phyloP scores from a whole-genome alignment of 2,113 vertebrate species.

The Phoxinus phoxinus region DNA sequence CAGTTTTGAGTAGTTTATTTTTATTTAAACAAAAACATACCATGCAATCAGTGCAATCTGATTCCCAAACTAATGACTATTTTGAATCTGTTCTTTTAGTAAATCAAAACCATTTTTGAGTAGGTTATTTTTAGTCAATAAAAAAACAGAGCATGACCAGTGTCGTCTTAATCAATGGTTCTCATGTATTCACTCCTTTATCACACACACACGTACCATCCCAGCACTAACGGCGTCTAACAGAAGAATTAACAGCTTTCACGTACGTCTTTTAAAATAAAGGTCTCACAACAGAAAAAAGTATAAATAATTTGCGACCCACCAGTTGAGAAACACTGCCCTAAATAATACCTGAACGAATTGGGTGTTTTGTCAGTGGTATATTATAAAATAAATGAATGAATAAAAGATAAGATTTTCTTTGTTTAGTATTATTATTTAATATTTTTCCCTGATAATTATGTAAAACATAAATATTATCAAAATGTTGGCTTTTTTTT shows the following conservation, averaged over 20 bases:
- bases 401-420: not conserved
- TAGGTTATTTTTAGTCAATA: not conserved
- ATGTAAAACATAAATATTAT: not conserved
- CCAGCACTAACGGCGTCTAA: no score
- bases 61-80: not conserved
- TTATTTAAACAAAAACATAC: not conserved
- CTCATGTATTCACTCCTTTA: no score
- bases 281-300: no score
- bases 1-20: not conserved
- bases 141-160: no score
- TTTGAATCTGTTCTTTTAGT: not conserved
- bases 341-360: no score
- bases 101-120: not conserved
- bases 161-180: no score
- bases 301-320: no score
- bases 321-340: no score
- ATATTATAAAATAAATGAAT: not conserved
- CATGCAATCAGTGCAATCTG: not conserved
- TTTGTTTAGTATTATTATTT: not conserved
- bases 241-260: no score
- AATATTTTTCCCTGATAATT: no score
- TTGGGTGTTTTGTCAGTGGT: not conserved
- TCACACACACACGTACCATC: no score
- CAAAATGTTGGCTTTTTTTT: not conserved
- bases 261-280: no score